Evolutionary conservation across 2,888 invertebrate species (phyloP), one percentile per base, ranked within the genome.

Genomic region (Octodonta nipae): DNA sequence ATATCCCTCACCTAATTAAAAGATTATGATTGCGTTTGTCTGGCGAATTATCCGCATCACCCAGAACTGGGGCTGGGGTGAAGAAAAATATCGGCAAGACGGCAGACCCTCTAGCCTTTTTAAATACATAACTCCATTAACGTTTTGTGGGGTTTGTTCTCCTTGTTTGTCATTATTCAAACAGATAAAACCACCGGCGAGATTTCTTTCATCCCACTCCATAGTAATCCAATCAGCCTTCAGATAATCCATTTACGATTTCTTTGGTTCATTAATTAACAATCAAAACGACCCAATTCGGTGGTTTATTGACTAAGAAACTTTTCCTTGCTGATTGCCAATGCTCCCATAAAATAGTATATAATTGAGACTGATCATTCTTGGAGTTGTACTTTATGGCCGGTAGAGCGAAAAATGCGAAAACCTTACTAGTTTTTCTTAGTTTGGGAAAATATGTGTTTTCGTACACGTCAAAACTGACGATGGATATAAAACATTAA

Each of bases 1-100:
- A 22, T 11, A 22, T 22, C 22, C 49, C 49, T 48, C 44, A 38
- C 40, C 46, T 52, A 50, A 54, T 51, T 50, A 54, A 50, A 46
- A 46, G 51, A 51, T 54, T 50, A 53, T 54, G 55, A 56, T 55
- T 54, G 46, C 53, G 51, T 55, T 55, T 54, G 54, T 52, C 52
- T 51, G 52, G 45, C 50, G 52, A 54, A 54, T 56, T 56, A 55
- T 52, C 47, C 51, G 45, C 49, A 54, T 50, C 52, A 53, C 38
- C 47, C 50, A n/a, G 50, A 45, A 50, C 47, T 44, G 47, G 44
- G 46, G 42, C 46, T 39, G 42, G 46, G 45, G 47, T 35, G 44
- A 41, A 44, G 36, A 35, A 44, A 43, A 40, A 28, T 32, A 22
- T n/a, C 13, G 17, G 6, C 6, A 17, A 45, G 46, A 43, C 41